A percentile compares a stretch with the other conserved stretches of the same genome.
phyloP scores from a whole-genome alignment of 53 echinoderm and acorn worm species.

The Glandiceps talaboti region DNA sequence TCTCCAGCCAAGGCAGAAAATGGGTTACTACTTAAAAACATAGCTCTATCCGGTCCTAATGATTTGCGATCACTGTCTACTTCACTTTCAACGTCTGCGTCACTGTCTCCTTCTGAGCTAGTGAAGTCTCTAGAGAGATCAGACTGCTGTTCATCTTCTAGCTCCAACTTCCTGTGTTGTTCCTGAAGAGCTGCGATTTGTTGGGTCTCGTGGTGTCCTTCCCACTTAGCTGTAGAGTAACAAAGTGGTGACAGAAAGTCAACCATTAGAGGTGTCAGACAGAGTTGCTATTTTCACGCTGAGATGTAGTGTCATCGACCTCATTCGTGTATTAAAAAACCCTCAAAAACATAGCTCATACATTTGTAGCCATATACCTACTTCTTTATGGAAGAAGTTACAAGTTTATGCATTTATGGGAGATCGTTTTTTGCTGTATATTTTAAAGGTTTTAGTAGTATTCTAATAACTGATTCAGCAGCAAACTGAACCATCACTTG shows the following conservation, averaged over 20 bases:
- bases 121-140: slow-evolving; percentile 13
- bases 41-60: neutral
- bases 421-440: no score
- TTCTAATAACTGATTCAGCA: no score
- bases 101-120: slow-evolving; percentile 26
- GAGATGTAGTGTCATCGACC: neutral
- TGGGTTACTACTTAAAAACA: neutral
- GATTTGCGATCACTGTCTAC: slow-evolving; percentile 20
- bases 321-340: neutral
- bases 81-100: slow-evolving; percentile 85
- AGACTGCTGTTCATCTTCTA: slow-evolving; percentile 19
- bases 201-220: slow-evolving; percentile 64
- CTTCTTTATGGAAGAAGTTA: no score
- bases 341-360: no score
- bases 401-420: no score
- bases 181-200: slow-evolving; percentile 71
- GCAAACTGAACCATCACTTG: no score
- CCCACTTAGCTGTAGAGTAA: slow-evolving; percentile 55
- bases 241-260: neutral
- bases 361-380: no score
- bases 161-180: slow-evolving; percentile 42
- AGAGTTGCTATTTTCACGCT: neutral
- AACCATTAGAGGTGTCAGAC: neutral
- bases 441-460: no score
- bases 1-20: neutral